Evolutionary conservation across 2,797 vertebrate genomes (phyloP).

Genomic region (Schizothorax lantsangensis): DNA sequence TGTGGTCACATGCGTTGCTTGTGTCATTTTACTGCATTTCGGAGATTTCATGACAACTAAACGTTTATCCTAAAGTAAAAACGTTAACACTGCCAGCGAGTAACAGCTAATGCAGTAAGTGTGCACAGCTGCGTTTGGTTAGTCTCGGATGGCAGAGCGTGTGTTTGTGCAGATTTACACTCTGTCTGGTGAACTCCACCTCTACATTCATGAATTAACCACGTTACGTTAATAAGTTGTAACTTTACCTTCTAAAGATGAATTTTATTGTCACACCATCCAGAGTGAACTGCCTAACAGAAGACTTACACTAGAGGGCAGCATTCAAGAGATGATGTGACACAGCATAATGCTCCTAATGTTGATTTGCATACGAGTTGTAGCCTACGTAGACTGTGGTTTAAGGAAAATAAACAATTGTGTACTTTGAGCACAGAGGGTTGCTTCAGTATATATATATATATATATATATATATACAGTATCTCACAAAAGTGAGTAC

Average conservation of each 20-base stretch:
- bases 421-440: neutral
- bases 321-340: conserved; percentile 11
- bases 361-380: neutral
- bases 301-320: conserved; percentile 48
- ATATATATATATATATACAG: too few species aligned
- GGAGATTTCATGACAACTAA: neutral
- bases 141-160: neutral
- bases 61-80: neutral
- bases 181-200: too few species aligned
- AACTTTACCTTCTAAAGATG: neutral
- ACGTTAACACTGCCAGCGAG: neutral
- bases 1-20: neutral
- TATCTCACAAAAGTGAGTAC: too few species aligned
- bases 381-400: neutral
- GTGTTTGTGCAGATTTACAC: neutral
- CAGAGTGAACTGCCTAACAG: neutral
- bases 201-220: neutral
- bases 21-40: neutral
- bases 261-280: neutral
- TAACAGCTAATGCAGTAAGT: neutral
- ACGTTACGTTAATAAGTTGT: neutral
- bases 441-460: too few species aligned
- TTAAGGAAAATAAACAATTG: neutral
- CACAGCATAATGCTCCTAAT: neutral
- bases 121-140: conserved; percentile 5